Base-by-base conservation (phyloP, 1,140 invertebrate species). In the Camponotus vicinus region DNA sequence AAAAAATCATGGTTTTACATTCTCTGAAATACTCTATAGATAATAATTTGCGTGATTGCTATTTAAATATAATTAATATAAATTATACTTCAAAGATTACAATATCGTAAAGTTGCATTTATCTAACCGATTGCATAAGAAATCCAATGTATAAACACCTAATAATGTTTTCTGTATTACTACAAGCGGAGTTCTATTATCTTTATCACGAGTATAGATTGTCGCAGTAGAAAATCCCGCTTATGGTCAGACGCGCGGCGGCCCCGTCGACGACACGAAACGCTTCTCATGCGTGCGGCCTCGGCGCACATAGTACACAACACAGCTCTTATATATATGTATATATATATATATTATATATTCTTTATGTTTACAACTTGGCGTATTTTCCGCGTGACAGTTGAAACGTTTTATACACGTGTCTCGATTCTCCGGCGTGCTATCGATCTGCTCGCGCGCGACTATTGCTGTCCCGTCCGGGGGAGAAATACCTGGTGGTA, bases 361-460 rank as follows among this genome's bases (percentile, higher is more conserved):
- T 80, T 45, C 61, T 61, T 83, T 63, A 40, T 59, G 64, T 71
- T 70, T 63, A 80, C 75, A 13, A 27, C 34, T 55, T 52, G 37
- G 15, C 61, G 37, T 75, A 80, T 73, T 61, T 49, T n/a, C 71
- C 40, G 63, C 61, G 79, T 67, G 80, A 87, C 71, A 75, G 66
- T 73, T 87, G 40, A 88, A 88, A 69, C 69, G 78, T 80, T 87
- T 73, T 55, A 45, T 69, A 55, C 61, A 61, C 37, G 55, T 57
- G 87, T 63, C 78, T 78, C 45, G 87, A 71, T 88, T 88, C 78
- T 84, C 69, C 64, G 18, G 64, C 52, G 63, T 13, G 42, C 40
- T 87, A 88, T 88, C 86, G 87, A 88, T 88, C 78, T 76, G 11
- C n/a, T 18, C 21, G 52, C 42, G 49, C 49, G 37, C 42, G 21